A percentile compares a stretch with the other conserved stretches of the same genome.
Evolutionary conservation across 2,113 vertebrate genomes (phyloP).

Genomic region (Bucco capensis): DNA sequence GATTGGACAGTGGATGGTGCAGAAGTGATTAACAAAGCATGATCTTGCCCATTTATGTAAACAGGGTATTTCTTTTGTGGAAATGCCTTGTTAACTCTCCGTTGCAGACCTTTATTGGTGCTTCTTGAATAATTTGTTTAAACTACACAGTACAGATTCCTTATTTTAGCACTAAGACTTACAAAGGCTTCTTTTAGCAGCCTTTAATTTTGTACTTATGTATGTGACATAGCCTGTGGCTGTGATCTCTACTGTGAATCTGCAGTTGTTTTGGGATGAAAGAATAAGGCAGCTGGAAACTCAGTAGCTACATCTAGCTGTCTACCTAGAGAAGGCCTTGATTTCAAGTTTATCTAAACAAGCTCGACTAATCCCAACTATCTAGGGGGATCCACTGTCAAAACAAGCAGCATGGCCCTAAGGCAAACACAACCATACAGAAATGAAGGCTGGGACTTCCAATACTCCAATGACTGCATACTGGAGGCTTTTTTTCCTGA

Average conservation of each 20-base stretch:
- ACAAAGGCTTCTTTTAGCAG: slow-evolving; percentile 82
- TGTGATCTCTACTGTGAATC: slow-evolving; percentile 87
- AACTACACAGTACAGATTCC: slow-evolving; percentile 78
- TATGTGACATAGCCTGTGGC: slow-evolving; percentile 86
- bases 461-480: slow-evolving; percentile 81
- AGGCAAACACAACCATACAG: slow-evolving; percentile 95
- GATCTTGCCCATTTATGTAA: slow-evolving; percentile 20
- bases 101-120: slow-evolving; percentile 64
- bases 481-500: slow-evolving; percentile 78
- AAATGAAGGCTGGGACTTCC: slow-evolving; percentile 85
- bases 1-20: neutral
- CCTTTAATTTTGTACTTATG: slow-evolving; percentile 84
- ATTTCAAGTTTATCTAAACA: slow-evolving; percentile 99
- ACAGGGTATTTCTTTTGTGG: slow-evolving; percentile 53
- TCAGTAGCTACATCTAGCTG: slow-evolving; percentile 89
- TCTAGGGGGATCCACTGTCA: slow-evolving; percentile 99
- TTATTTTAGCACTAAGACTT: slow-evolving; percentile 83
- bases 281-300: slow-evolving; percentile 94
- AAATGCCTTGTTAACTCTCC: slow-evolving; percentile 55
- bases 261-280: slow-evolving; percentile 93
- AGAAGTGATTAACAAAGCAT: neutral
- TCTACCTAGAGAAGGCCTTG: slow-evolving; percentile 91
- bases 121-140: slow-evolving; percentile 75
- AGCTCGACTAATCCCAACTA: slow-evolving; percentile 99
- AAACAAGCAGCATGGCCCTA: slow-evolving; percentile 98